phyloP scores from a whole-genome alignment of 2,113 vertebrate genomes.

The Ceuthmochares aereus region DNA sequence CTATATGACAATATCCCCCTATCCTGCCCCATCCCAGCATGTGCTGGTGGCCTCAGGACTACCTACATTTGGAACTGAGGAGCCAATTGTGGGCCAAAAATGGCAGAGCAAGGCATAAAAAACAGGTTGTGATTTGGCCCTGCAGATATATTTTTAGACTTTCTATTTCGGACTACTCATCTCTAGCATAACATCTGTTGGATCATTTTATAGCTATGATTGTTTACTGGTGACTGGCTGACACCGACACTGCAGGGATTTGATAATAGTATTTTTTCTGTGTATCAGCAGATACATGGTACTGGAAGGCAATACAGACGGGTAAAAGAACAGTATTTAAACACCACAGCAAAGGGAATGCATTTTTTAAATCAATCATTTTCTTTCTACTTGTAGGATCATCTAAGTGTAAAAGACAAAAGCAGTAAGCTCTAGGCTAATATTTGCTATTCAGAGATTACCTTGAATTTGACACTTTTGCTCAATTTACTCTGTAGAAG shows the following conservation, averaged over 20 bases:
- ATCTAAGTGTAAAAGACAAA: neutral
- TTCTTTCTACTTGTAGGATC: neutral
- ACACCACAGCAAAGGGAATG: neutral
- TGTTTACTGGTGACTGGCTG: conserved; percentile 68
- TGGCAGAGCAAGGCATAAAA: conserved; percentile 18
- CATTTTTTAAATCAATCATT: neutral
- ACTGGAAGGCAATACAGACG: neutral
- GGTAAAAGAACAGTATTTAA: neutral
- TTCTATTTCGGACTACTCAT: conserved; percentile 71
- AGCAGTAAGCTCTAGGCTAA: neutral
- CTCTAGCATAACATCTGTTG: conserved; percentile 72
- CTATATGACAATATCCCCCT: rapidly evolving
- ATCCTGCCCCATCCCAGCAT: rapidly evolving
- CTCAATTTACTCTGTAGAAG: conserved; percentile 14
- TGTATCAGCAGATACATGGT: neutral
- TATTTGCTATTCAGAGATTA: conserved; percentile 10
- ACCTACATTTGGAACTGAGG: neutral
- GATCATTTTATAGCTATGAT: conserved; percentile 68
- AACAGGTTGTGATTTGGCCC: conserved; percentile 40
- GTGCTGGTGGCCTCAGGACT: neutral
- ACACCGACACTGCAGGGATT: conserved; percentile 22
- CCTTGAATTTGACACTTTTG: conserved; percentile 55
- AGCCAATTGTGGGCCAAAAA: conserved; percentile 26
- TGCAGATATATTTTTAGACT: conserved; percentile 62
- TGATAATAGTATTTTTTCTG: conserved; percentile 23